Percentiles rank a stretch among this genome's conserved stretches.
Conservation (phyloP, 92 coral and sea anemone genomes). For the Isaurus tuberculatus region DNA sequence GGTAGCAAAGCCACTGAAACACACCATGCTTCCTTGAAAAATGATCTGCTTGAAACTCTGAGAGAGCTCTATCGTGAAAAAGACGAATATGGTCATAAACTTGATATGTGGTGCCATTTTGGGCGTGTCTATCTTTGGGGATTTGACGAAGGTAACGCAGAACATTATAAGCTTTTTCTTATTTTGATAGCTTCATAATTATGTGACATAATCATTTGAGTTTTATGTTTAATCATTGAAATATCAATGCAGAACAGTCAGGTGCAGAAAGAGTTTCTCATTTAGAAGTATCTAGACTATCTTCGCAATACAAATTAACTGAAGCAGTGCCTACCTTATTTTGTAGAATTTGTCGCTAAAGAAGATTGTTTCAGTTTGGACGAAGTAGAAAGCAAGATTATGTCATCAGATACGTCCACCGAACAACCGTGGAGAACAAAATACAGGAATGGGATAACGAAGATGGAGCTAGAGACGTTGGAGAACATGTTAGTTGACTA, state of each 20-base stretch:
- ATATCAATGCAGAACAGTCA: no score
- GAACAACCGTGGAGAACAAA: neutral
- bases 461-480: slow-evolving; percentile 24
- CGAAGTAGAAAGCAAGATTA: neutral
- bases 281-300: no score
- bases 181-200: no score
- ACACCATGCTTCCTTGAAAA: neutral
- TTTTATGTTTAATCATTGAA: no score
- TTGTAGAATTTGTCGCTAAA: neutral
- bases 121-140: slow-evolving; percentile 33
- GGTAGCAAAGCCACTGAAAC: neutral
- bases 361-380: neutral
- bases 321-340: neutral
- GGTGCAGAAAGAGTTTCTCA: no score
- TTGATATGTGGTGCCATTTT: slow-evolving; percentile 50
- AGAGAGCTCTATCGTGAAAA: slow-evolving; percentile 23
- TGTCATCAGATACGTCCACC: neutral
- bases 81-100: neutral
- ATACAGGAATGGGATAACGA: slow-evolving; percentile 30
- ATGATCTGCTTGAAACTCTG: neutral
- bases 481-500: neutral
- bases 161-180: no score
- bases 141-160: slow-evolving; percentile 35
- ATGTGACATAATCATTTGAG: no score
- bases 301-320: neutral